Conservation (phyloP, 2,113 vertebrate genomes). For the Delphinapterus leucas region DNA sequence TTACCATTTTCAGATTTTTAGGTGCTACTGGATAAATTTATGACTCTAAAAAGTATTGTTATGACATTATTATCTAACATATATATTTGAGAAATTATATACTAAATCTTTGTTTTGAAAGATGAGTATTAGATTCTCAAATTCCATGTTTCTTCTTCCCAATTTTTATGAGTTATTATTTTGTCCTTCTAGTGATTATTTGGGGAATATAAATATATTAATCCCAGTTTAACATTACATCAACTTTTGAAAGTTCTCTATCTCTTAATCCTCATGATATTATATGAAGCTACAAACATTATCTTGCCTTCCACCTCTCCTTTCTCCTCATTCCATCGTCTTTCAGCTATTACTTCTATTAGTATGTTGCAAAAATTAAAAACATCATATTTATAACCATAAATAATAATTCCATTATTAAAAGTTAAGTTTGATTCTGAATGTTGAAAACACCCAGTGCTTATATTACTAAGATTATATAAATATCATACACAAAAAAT, state of each 20-base stretch:
- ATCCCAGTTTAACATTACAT: neutral
- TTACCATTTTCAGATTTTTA: neutral
- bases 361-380: neutral
- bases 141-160: neutral
- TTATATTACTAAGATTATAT: neutral
- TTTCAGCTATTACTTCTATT: neutral
- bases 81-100: neutral
- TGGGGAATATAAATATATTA: neutral
- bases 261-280: neutral
- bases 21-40: neutral
- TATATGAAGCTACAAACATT: neutral
- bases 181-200: neutral
- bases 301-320: neutral
- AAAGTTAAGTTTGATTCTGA: neutral
- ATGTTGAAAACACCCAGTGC: neutral
- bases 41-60: neutral
- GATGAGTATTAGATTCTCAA: neutral
- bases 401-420: neutral
- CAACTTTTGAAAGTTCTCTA: neutral
- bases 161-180: neutral
- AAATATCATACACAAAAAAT: neutral
- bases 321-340: neutral
- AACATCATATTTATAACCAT: neutral
- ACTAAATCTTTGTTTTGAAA: neutral
- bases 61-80: neutral